Evolutionary conservation across 35 echinoderm and acorn worm species (phyloP), one percentile per base, ranked within the genome.

Genomic region (Nesometra sesokonis): DNA sequence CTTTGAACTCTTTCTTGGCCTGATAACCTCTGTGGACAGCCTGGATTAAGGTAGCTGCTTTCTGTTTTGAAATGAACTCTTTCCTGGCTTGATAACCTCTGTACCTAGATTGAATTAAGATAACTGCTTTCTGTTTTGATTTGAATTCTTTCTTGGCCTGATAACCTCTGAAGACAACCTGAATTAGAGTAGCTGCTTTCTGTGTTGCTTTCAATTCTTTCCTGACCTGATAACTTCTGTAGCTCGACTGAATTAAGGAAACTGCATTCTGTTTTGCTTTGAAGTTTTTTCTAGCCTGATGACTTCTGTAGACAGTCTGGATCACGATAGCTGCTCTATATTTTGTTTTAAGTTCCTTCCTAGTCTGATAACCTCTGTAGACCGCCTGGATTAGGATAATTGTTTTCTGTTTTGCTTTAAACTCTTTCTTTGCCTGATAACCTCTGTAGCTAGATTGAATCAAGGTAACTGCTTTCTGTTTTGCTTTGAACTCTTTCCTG

Each of bases 351-450:
- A 78, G 93, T 79, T 88, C n/a, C 19, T 81, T 78, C 67, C 96
- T 94, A 11, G 79, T 79, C 57, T 88, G 89, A 77, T 84, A 33
- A 5, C 85, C 85, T 46, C 90, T 92, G 7, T 87, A 46, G 46
- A 30, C 13, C 19, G 93, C 81, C 80, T 99, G 96, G 36, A 98
- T 36, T 19, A 85, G 8, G 15, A 94, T 39, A 17, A 79, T 87
- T 77, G 95, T n/a, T n/a, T n/a, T n/a, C n/a, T n/a, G n/a, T n/a
- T n/a, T n/a, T n/a, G n/a, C n/a, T n/a, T n/a, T n/a, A 77, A 93
- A 97, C 31, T 46, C 19, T 82, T 79, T 77, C n/a, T 76, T 82
- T 27, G 79, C 33, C 13, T 23, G 13, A 30, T 85, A 76, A 32
- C 82, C 21, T 90, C 88, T 81, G 30, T 82, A 82, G 3, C 23